Evolutionary conservation across 2,113 vertebrate species (phyloP).

Genomic region (Neomonachus schauinslandi): DNA sequence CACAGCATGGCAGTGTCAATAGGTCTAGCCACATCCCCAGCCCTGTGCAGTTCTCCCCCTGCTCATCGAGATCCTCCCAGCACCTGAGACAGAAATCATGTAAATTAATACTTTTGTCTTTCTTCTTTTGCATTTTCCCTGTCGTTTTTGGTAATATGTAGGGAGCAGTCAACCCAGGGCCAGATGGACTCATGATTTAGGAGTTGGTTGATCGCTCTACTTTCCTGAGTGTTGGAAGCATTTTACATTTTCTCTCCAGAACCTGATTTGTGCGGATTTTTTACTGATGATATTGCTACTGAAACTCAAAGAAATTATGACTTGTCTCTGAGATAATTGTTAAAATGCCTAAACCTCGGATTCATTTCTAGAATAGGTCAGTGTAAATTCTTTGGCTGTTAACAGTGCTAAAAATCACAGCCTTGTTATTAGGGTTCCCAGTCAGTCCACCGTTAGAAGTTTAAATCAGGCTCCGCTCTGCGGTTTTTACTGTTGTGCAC

Average conservation of each 20-base stretch:
- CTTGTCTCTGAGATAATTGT: neutral
- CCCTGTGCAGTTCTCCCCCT: neutral
- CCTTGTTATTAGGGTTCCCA: neutral
- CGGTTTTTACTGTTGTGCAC: neutral
- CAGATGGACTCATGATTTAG: neutral
- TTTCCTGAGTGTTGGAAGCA: neutral
- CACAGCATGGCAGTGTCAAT: neutral
- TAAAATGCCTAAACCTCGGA: neutral
- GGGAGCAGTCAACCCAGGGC: neutral
- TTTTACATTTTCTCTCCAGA: neutral
- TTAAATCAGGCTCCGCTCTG: neutral
- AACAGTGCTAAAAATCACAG: neutral
- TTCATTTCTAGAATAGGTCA: neutral
- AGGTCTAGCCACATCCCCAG: accelerated
- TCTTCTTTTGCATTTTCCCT: neutral
- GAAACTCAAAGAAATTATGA: neutral
- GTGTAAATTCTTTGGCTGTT: neutral
- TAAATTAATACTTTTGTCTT: neutral
- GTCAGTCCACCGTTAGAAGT: neutral
- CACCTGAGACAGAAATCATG: neutral
- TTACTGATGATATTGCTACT: neutral
- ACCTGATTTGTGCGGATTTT: neutral
- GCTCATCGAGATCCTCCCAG: neutral
- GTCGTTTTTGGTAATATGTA: neutral
- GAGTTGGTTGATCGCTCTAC: neutral